A percentile compares a stretch with the other conserved stretches of the same genome.
These are phyloP conservation scores for Eupithecia inturbata DNA, from an alignment of 2,888 invertebrate species.

Conservation along the genomic window DNA sequence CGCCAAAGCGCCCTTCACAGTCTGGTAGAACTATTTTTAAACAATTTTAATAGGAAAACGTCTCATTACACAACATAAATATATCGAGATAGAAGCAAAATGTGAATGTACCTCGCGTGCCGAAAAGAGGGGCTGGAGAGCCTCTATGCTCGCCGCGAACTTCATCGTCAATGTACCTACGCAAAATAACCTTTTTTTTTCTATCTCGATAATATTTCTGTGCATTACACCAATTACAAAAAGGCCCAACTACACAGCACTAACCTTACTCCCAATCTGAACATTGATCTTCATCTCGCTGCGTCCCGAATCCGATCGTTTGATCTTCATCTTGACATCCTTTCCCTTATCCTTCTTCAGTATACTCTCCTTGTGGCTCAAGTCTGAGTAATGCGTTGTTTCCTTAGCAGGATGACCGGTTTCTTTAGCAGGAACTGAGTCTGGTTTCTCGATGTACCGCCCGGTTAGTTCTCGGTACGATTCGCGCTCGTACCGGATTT, in stretches of 20 bases:
- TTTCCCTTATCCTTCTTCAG: slow-evolving; percentile 70
- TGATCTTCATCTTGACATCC: slow-evolving; percentile 76
- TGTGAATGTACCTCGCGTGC: no score
- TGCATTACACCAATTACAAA: background rate
- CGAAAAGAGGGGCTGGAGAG: no score
- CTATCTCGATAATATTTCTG: no score
- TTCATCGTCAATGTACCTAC: no score
- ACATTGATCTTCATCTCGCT: slow-evolving; percentile 74
- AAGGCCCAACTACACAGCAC: background rate
- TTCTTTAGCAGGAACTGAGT: slow-evolving; percentile 53
- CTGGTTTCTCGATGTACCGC: slow-evolving; percentile 75
- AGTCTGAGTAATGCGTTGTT: slow-evolving; percentile 66
- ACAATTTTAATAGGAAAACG: no score
- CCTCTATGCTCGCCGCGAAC: no score
- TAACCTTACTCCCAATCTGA: slow-evolving; percentile 55
- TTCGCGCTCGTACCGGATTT: slow-evolving; percentile 78
- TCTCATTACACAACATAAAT: no score
- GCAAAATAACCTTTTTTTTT: no score
- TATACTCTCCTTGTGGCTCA: slow-evolving; percentile 60
- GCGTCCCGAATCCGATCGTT: slow-evolving; percentile 73
- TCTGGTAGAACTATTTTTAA: no score
- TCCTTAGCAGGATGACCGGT: slow-evolving; percentile 54
- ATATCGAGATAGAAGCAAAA: no score
- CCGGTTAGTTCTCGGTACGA: slow-evolving; percentile 79
- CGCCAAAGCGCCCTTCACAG: no score